Base-by-base conservation (phyloP, 1,140 invertebrate genomes). In the Polypedilum vanderplanki region DNA sequence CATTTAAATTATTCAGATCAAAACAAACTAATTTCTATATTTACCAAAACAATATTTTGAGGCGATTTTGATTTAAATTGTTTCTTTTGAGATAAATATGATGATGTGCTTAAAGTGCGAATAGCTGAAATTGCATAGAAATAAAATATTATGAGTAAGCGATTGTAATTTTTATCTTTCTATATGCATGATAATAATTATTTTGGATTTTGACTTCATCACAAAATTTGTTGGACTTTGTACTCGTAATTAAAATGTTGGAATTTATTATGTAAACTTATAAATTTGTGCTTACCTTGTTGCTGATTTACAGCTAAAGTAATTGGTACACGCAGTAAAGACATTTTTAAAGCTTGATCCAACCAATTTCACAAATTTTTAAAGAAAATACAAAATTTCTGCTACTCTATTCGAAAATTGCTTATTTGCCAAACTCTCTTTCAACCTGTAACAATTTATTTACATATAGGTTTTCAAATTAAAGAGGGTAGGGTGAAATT, bases 151-250 rank as follows among this genome's bases (percentile, higher is more conserved):
- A 9, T n/a, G 18, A 5, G 9, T 70, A n/a, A n/a, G n/a, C n/a
- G 17, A 70, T 22, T 20, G 5, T 18, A 20, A 33, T 33, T 5
- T 33, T 33, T 33, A 33, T 33, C 24, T 33, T 33, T 33, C 24
- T 33, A 33, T 33, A 33, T 33, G 24, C 24, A 33, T 3, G 24
- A 33, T 33, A 33, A 33, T 33, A 20, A 18, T 18, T 20, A 70
- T 70, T 22, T 70, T 20, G 20, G 65, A 70, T 70, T 70, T 10
- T 70, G 65, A 70, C 8, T n/a, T 67, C 7, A 67, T n/a, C n/a
- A 18, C 17, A 8, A 18, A 70, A 17, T 57, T n/a, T 15, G 1
- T 67, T 70, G 65, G 65, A 70, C 65, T 70, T 70, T 70, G 65
- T 20, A 7, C 65, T 70, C 18, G 7, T 3, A 18, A 8, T 22